Conservation (phyloP, 2,888 invertebrate species). For the Tachina lurida region DNA sequence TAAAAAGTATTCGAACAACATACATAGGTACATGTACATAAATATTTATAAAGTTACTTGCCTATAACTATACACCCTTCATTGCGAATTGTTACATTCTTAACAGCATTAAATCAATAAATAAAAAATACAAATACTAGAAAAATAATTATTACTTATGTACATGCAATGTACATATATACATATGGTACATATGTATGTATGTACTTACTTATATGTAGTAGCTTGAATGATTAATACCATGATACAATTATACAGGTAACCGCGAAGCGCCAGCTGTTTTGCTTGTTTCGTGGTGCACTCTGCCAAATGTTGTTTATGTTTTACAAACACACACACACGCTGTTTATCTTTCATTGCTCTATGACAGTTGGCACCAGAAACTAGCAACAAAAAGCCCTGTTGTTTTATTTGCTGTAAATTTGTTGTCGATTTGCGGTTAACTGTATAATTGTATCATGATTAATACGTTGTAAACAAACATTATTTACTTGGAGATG, state of each 20-base stretch:
- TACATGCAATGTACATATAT: not conserved
- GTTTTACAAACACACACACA: too few relatives aligned
- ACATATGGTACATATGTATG: not conserved
- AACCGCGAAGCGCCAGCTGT: too few relatives aligned
- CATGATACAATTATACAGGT: too few relatives aligned
- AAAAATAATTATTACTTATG: not conserved
- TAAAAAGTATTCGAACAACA: constrained; percentile 20
- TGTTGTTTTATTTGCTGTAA: too few relatives aligned
- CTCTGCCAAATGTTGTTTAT: too few relatives aligned
- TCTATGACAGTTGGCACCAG: too few relatives aligned
- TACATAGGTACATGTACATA: not conserved
- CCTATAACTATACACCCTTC: not conserved
- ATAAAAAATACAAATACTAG: constrained; percentile 23
- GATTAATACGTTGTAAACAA: not conserved
- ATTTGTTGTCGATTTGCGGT: too few relatives aligned
- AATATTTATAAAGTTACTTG: not conserved
- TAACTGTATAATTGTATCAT: too few relatives aligned
- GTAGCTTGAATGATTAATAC: not conserved
- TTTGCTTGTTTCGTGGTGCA: too few relatives aligned
- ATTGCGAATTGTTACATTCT: not conserved
- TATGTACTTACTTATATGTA: not conserved
- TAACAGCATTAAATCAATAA: not conserved
- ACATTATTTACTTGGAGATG: not conserved
- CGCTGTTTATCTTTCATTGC: too few relatives aligned
- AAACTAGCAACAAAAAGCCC: too few relatives aligned